Percentiles rank a stretch among this genome's conserved stretches.
Evolutionary conservation across 2,113 vertebrate species (phyloP).

Genomic region (Paralichthys olivaceus): DNA sequence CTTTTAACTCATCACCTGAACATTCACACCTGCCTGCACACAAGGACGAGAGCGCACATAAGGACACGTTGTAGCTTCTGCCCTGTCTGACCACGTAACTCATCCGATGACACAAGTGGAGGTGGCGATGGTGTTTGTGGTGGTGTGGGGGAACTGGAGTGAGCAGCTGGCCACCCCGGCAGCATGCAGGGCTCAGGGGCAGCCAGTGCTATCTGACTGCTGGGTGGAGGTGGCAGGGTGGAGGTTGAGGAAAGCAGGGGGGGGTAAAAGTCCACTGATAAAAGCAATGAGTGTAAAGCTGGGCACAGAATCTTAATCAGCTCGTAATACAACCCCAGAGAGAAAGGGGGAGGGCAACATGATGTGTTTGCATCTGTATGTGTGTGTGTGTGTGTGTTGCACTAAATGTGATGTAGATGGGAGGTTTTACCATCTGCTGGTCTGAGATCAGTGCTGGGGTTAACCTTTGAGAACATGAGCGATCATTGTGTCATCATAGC

Average conservation of each 20-base stretch:
- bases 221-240: slow-evolving; percentile 48
- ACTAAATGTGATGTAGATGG: background rate
- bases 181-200: slow-evolving; percentile 45
- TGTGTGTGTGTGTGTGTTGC: background rate
- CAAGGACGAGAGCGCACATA: background rate
- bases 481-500: slow-evolving; percentile 6
- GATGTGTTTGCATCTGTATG: slow-evolving; percentile 11
- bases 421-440: slow-evolving; percentile 33
- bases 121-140: background rate
- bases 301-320: slow-evolving; percentile 70
- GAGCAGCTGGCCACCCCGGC: slow-evolving; percentile 55
- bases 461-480: slow-evolving; percentile 32
- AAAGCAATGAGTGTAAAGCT: slow-evolving; percentile 55
- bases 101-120: slow-evolving; percentile 24
- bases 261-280: slow-evolving; percentile 70
- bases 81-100: slow-evolving; percentile 3
- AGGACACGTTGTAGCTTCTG: background rate
- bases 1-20: slow-evolving; percentile 13
- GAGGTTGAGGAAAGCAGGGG: slow-evolving; percentile 32
- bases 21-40: slow-evolving; percentile 13
- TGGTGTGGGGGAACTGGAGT: background rate
- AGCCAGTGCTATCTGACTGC: slow-evolving; percentile 61
- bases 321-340: slow-evolving; percentile 30
- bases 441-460: slow-evolving; percentile 17
- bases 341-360: background rate